Evolutionary conservation across 2,797 vertebrate species (phyloP).

Genomic region (Chelon auratus): DNA sequence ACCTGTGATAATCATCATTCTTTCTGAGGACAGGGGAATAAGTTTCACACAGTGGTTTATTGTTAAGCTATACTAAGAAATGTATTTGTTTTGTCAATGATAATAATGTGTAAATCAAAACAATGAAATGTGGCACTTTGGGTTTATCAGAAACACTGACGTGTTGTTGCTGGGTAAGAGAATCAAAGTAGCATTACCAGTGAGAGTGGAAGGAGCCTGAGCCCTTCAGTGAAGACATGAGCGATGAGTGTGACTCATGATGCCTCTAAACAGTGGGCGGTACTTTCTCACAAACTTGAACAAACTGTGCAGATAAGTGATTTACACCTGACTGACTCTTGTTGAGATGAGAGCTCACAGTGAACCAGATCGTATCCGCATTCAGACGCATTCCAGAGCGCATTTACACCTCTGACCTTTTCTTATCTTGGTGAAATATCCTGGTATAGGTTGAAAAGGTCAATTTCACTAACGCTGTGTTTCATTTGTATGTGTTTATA

Average conservation of each 20-base stretch:
- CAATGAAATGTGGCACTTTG: not conserved
- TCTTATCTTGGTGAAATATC: constrained; percentile 5
- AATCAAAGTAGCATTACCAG: not conserved
- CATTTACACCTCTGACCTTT: not conserved
- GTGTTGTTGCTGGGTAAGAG: not conserved
- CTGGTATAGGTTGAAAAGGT: constrained; percentile 1
- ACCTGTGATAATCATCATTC: too few species aligned
- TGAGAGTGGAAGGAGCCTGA: constrained; percentile 6
- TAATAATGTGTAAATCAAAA: too few species aligned
- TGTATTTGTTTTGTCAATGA: too few species aligned
- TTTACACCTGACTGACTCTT: constrained; percentile 42
- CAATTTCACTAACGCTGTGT: not conserved
- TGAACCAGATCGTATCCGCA: constrained; percentile 8
- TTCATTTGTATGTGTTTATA: not conserved
- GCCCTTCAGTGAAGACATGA: not conserved
- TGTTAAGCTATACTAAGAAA: too few species aligned
- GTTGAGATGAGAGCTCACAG: constrained; percentile 8
- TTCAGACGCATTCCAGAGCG: constrained; percentile 25
- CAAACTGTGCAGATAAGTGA: not conserved
- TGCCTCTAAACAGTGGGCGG: constrained; percentile 14
- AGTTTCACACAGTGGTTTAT: too few species aligned
- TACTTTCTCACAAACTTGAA: constrained; percentile 39
- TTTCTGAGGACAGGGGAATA: too few species aligned
- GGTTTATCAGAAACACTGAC: constrained; percentile 4
- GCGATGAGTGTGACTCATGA: constrained; percentile 4